phyloP scores from a whole-genome alignment of 2,113 vertebrate species.

The Colistium nudipinnis region DNA sequence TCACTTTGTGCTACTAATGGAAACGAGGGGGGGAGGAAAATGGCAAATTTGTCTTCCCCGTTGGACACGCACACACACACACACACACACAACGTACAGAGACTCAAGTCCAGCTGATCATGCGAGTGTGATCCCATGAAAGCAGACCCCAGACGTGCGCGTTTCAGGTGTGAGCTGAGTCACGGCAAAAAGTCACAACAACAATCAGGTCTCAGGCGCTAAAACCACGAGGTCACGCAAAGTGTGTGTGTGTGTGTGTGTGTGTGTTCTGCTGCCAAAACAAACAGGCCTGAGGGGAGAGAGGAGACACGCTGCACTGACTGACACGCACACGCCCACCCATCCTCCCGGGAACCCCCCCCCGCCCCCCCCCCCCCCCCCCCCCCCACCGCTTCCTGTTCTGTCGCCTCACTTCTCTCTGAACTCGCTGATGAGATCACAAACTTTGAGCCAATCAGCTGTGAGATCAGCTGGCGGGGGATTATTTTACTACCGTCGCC shows the following conservation, averaged over 20 bases:
- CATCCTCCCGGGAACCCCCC: slow-evolving; percentile 12
- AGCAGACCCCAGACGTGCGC: no score
- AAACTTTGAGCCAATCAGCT: slow-evolving; percentile 35
- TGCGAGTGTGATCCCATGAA: no score
- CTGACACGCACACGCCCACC: slow-evolving; percentile 29
- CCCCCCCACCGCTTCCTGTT: slow-evolving; percentile 44
- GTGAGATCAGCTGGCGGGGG: slow-evolving; percentile 30
- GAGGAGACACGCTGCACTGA: slow-evolving; percentile 62
- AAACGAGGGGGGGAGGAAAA: slow-evolving; percentile 33
- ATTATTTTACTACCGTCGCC: background rate
- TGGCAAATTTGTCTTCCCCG: no score
- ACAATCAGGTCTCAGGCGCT: background rate
- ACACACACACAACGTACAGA: no score
- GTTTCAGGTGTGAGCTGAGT: no score
- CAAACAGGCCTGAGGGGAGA: slow-evolving; percentile 45
- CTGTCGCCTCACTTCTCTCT: slow-evolving; percentile 29
- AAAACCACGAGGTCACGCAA: background rate
- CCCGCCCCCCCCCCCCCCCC: background rate
- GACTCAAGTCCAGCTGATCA: no score
- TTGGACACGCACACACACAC: no score
- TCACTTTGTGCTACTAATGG: slow-evolving; percentile 71
- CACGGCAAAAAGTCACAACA: no score
- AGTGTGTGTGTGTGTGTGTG: background rate
- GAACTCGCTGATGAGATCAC: slow-evolving; percentile 48
- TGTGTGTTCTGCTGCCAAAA: slow-evolving; percentile 66